A percentile compares a stretch with the other conserved stretches of the same genome.
phyloP scores from a whole-genome alignment of 2,113 vertebrate species.

The Ascaphus truei region DNA sequence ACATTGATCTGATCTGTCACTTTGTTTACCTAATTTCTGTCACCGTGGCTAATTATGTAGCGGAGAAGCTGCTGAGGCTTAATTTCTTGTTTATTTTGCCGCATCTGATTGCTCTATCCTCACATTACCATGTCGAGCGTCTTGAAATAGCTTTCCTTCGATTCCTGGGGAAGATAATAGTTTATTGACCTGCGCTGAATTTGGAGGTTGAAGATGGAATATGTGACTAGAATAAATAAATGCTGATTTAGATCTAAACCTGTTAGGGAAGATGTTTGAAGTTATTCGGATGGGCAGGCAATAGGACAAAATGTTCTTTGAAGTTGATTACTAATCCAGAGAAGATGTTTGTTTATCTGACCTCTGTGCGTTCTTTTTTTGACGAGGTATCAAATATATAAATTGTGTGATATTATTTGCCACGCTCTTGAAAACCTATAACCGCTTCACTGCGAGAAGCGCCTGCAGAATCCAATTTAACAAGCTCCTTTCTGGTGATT shows the following conservation, averaged over 20 bases:
- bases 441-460: too few relatives aligned
- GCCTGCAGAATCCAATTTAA: too few relatives aligned
- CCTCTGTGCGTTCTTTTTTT: constrained; percentile 8
- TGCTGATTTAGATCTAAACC: not conserved
- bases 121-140: not conserved
- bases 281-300: not conserved
- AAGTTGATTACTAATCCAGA: constrained; percentile 6
- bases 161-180: constrained; percentile 16
- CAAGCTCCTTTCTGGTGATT: too few relatives aligned
- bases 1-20: not conserved
- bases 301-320: not conserved
- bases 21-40: not conserved
- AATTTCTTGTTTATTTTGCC: constrained; percentile 9
- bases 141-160: constrained; percentile 14
- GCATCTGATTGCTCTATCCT: not conserved
- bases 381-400: not conserved
- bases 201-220: constrained; percentile 24
- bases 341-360: constrained; percentile 15
- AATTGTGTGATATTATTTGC: not conserved
- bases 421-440: too few relatives aligned
- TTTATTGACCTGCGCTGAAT: constrained; percentile 21
- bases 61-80: not conserved
- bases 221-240: constrained; percentile 22
- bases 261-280: not conserved
- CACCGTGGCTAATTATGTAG: not conserved